Conservation (phyloP, 2,888 invertebrate species). For the Ennomos erosarius region DNA sequence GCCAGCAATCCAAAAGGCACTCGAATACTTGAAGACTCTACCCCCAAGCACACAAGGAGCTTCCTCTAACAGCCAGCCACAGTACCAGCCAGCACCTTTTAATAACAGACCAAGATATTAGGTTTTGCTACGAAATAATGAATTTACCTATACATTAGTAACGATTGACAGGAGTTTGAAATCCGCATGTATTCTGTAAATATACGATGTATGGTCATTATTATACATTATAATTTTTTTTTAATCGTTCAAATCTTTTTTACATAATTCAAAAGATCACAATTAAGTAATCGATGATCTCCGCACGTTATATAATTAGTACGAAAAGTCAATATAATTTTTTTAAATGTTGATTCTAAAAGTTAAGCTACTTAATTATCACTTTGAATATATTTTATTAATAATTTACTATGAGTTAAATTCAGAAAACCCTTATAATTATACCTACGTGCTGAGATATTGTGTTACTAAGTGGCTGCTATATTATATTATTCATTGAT, state of each 20-base stretch:
- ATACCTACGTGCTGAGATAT: too few relatives aligned
- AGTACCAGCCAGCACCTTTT: constrained; percentile 60
- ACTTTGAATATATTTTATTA: too few relatives aligned
- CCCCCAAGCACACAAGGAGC: constrained; percentile 75
- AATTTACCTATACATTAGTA: constrained; percentile 24
- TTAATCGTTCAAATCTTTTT: too few relatives aligned
- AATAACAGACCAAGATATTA: constrained; percentile 62
- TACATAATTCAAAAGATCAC: background rate
- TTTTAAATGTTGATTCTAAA: too few relatives aligned
- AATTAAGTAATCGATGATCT: constrained; percentile 1
- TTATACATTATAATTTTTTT: too few relatives aligned
- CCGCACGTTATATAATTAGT: too few relatives aligned
- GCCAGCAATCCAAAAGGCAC: constrained; percentile 88
- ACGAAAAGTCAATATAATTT: too few relatives aligned
- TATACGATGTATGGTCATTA: constrained; percentile 9
- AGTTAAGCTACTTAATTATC: too few relatives aligned
- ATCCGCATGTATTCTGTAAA: constrained; percentile 19
- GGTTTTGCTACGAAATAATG: constrained; percentile 24
- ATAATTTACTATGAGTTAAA: too few relatives aligned
- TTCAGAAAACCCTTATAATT: too few relatives aligned
- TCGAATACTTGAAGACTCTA: constrained; percentile 86
- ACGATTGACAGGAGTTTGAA: constrained; percentile 6
- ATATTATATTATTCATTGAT: too few relatives aligned
- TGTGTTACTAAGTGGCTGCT: too few relatives aligned
- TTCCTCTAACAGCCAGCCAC: constrained; percentile 66